A percentile compares a stretch with the other conserved stretches of the same genome.
Evolutionary conservation across 2,113 vertebrate genomes (phyloP).

Genomic region (Hassar affinis): DNA sequence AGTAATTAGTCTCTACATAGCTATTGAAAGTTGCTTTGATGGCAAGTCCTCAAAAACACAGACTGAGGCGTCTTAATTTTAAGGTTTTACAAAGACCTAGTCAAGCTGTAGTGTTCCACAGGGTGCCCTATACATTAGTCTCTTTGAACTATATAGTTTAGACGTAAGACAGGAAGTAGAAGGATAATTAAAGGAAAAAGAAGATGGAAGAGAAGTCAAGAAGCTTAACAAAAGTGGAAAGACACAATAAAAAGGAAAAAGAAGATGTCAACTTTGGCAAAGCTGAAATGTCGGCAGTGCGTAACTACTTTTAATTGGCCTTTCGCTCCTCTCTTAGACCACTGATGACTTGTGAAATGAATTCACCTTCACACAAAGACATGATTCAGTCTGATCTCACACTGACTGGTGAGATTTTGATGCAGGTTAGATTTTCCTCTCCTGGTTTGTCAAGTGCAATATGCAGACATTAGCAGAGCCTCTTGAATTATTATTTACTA

Average conservation of each 20-base stretch:
- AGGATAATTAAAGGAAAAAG: neutral
- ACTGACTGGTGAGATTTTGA: neutral
- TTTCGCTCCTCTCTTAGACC: conserved; percentile 9
- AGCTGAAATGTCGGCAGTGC: neutral
- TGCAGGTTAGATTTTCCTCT: neutral
- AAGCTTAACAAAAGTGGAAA: neutral
- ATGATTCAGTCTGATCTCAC: neutral
- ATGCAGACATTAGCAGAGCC: neutral
- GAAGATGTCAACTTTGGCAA: neutral
- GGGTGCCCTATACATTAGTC: conserved; percentile 2
- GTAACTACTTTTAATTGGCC: conserved; percentile 26
- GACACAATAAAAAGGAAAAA: neutral
- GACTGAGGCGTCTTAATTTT: neutral
- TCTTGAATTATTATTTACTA: neutral
- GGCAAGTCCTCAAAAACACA: neutral
- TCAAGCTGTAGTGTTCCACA: conserved; percentile 16
- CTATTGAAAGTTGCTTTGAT: neutral
- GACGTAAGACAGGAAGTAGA: conserved; percentile 15
- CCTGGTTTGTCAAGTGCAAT: neutral
- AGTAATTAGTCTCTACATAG: neutral
- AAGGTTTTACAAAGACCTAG: neutral
- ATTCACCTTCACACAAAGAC: conserved; percentile 12
- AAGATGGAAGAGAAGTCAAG: neutral
- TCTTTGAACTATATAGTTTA: conserved; percentile 38
- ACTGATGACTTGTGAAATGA: conserved; percentile 8